phyloP scores from a whole-genome alignment of 2,113 vertebrate genomes.

The Rattus norvegicus region GRCr8 NC_086024.1:47841501-47842000 shows the following conservation, averaged over 20 bases:
- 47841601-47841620: neutral
- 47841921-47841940: neutral
- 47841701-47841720: neutral
- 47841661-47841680: neutral
- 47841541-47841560: neutral
- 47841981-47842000: fast-evolving
- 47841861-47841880: no score
- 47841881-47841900: no score
- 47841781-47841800: neutral
- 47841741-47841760: neutral
- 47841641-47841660: no score
- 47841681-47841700: neutral
- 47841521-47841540: fast-evolving
- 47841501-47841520: neutral
- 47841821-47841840: neutral
- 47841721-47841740: neutral
- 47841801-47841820: neutral
- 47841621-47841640: no score
- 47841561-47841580: neutral
- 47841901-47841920: neutral
- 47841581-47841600: neutral
- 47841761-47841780: neutral
- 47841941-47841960: neutral
- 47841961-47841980: neutral
- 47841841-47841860: fast-evolving